Conservation (phyloP, 2,797 vertebrate genomes). For the Botia almorhae region DNA sequence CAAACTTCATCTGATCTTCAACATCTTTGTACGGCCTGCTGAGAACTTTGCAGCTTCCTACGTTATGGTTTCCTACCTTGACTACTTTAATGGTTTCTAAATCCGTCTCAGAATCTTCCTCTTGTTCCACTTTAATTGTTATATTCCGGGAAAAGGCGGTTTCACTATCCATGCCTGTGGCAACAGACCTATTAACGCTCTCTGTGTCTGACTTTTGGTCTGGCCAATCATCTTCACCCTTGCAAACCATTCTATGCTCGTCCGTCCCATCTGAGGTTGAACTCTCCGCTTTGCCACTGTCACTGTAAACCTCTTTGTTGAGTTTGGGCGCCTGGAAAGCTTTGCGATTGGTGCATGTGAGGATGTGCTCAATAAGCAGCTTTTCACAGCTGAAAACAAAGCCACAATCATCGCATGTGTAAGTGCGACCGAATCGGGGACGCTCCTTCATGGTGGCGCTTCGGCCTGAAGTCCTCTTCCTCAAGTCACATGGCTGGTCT, state of each 20-base stretch:
- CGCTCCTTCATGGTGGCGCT: conserved; percentile 88
- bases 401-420: conserved; percentile 96
- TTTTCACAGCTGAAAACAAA: conserved; percentile 99
- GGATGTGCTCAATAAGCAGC: conserved; percentile 92
- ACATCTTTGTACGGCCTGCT: conserved; percentile 76
- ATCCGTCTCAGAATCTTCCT: conserved; percentile 81
- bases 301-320: conserved; percentile 75
- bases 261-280: conserved; percentile 82
- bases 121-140: conserved; percentile 91
- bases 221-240: conserved; percentile 82
- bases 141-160: conserved; percentile 78
- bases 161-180: conserved; percentile 77
- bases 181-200: conserved; percentile 65
- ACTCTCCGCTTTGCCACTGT: conserved; percentile 86
- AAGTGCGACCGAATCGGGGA: conserved; percentile 93
- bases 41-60: conserved; percentile 78
- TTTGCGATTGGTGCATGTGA: conserved; percentile 95
- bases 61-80: conserved; percentile 81
- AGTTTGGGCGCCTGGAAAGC: conserved; percentile 82
- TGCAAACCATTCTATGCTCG: conserved; percentile 80
- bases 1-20: conserved; percentile 67
- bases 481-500: conserved; percentile 87
- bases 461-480: conserved; percentile 85
- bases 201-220: conserved; percentile 64
- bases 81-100: conserved; percentile 86